A percentile compares a stretch with the other conserved stretches of the same genome.
phyloP scores from a whole-genome alignment of 2,888 invertebrate species.

The Disparrhopalites patrizii region DNA sequence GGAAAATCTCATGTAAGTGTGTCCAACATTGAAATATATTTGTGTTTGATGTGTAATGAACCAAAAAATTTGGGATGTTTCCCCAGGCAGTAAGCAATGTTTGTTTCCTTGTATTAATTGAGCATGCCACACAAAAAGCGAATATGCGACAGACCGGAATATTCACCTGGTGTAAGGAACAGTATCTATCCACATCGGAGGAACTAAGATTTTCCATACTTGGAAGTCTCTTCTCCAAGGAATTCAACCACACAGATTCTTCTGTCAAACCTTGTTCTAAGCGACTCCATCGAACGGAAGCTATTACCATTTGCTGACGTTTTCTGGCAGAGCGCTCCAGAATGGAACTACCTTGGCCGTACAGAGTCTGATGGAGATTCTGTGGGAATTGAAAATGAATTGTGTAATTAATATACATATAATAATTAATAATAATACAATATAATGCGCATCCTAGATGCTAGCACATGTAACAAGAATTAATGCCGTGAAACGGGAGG shows the following conservation, averaged over 20 bases:
- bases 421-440: no score
- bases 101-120: no score
- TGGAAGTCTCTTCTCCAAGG: slow-evolving; percentile 77
- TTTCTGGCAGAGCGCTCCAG: slow-evolving; percentile 75
- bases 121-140: no score
- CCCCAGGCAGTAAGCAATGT: no score
- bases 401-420: no score
- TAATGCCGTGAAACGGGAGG: no score
- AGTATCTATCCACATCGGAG: slow-evolving; percentile 77
- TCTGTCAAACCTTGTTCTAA: slow-evolving; percentile 77
- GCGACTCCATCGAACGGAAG: slow-evolving; percentile 77
- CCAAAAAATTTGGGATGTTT: no score
- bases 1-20: no score
- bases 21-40: no score
- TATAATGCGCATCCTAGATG: no score
- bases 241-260: slow-evolving; percentile 75
- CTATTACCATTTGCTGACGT: slow-evolving; percentile 77
- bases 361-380: slow-evolving; percentile 68
- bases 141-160: slow-evolving; percentile 6
- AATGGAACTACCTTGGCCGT: slow-evolving; percentile 69
- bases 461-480: not conserved
- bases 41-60: no score
- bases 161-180: slow-evolving; percentile 66
- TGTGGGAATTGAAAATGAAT: slow-evolving; percentile 9
- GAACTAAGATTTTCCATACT: slow-evolving; percentile 75